Conservation (phyloP, 1,140 invertebrate species). For the Oedothorax gibbosus region DNA sequence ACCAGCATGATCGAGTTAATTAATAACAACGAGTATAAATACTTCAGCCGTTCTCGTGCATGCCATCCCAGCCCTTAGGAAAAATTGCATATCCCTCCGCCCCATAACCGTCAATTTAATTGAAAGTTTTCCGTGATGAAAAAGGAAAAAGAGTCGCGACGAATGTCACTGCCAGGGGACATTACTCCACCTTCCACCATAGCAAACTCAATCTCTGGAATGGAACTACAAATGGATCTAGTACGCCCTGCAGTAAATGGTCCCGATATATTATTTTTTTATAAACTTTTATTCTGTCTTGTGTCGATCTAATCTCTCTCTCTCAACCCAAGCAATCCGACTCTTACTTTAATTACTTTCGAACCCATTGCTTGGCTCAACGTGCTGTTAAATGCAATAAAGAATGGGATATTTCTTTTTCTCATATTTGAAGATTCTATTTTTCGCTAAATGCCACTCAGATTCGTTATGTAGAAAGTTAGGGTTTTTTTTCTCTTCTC, state of each 20-base stretch:
- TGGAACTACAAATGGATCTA: slow-evolving; percentile 15
- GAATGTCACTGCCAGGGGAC: slow-evolving; percentile 1
- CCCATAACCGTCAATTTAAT: neutral
- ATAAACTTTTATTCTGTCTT: neutral
- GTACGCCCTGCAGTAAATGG: slow-evolving; percentile 23
- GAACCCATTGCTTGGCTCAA: neutral
- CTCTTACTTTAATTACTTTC: slow-evolving; percentile 40
- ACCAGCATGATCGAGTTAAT: no score
- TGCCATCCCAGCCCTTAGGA: no score
- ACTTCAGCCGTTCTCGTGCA: no score
- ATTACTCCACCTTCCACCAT: neutral
- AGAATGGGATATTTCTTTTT: slow-evolving; percentile 9
- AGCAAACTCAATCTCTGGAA: slow-evolving; percentile 23
- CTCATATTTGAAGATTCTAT: neutral
- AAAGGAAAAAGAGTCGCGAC: neutral
- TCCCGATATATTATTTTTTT: slow-evolving; percentile 16
- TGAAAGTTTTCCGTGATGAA: neutral
- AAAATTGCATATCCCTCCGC: no score
- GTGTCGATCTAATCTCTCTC: slow-evolving; percentile 25
- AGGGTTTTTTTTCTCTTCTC: slow-evolving; percentile 15
- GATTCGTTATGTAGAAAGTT: slow-evolving; percentile 35
- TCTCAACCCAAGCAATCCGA: neutral
- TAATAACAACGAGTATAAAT: no score
- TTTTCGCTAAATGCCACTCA: slow-evolving; percentile 25
- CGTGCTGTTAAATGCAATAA: slow-evolving; percentile 25